Percentiles rank a stretch among this genome's conserved stretches.
Evolutionary conservation across 2,888 invertebrate genomes (phyloP).

Genomic region (Timandra comae): DNA sequence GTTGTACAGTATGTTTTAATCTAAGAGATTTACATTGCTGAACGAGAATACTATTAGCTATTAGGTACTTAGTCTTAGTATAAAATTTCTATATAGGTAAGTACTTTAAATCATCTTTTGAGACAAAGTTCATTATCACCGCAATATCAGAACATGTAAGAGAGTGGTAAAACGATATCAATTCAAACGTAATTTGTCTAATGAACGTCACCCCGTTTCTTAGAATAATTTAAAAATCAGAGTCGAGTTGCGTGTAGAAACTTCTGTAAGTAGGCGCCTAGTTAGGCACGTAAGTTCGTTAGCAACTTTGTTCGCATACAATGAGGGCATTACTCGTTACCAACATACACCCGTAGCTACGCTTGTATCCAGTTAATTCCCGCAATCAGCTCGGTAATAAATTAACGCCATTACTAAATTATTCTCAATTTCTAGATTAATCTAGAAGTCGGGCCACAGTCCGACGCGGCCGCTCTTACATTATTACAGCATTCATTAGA

Average conservation of each 20-base stretch:
- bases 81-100: too few relatives aligned
- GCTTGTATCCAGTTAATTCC: slow-evolving; percentile 46
- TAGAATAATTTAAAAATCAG: slow-evolving; percentile 19
- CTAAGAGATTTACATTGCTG: too few relatives aligned
- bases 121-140: too few relatives aligned
- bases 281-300: slow-evolving; percentile 25
- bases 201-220: slow-evolving; percentile 7
- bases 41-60: too few relatives aligned
- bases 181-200: slow-evolving; percentile 2
- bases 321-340: slow-evolving; percentile 23
- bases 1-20: too few relatives aligned
- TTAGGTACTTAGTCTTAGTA: too few relatives aligned
- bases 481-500: slow-evolving; percentile 90
- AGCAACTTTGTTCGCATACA: slow-evolving; percentile 26
- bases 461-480: slow-evolving; percentile 79
- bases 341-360: slow-evolving; percentile 10
- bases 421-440: slow-evolving; percentile 72
- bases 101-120: too few relatives aligned
- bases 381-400: slow-evolving; percentile 67
- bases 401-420: slow-evolving; percentile 72
- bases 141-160: too few relatives aligned
- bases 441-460: slow-evolving; percentile 73
- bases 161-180: too few relatives aligned
- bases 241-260: slow-evolving; percentile 21
- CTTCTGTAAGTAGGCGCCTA: slow-evolving; percentile 22